Evolutionary conservation across 2,113 vertebrate genomes (phyloP), one percentile per base, ranked within the genome.

Genomic region (Pygoscelis adeliae): DNA sequence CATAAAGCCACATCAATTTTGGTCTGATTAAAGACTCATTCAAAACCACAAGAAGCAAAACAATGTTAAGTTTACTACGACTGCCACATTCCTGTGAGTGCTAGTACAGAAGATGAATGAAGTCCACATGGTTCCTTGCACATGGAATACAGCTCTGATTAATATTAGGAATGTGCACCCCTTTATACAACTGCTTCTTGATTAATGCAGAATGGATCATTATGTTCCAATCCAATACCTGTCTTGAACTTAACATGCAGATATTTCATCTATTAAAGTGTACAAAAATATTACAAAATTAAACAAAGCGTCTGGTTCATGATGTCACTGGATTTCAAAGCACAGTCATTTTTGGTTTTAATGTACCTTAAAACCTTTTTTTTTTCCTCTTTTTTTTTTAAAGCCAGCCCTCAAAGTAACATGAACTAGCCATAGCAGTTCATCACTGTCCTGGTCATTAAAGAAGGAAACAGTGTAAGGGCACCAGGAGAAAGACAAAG

Each of bases 21-120:
- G 92, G 85, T 92, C 85, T 96, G 96, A 97, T 97, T 97, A 97
- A 97, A 97, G 96, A 82, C 85, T 95, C 88, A 62, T 72, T 96
- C 79, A 92, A 96, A 96, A 95, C 97, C 96, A 94, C 96, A 96
- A 96, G 80, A 94, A 95, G 86, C 61, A 97, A 95, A 96, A 96
- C 82, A 94, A 96, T 74, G 72, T 67, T 86, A 82, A 93, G 79
- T 95, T 96, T 95, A 95, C 96, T 95, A 89, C 55, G 87, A 74
- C 70, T 92, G 94, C 96, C 88, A 88, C 94, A 96, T 96, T 96
- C 94, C 87, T 95, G 32, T 26, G 59, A 96, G 79, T 66, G 82
- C 87, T 87, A 91, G 81, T 91, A 86, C 73, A 91, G 89, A 85
- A 73, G 91, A 96, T 83, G 95, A 97, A 97, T 97, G 95, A 97